Percentiles rank a stretch among this genome's conserved stretches.
phyloP scores from a whole-genome alignment of 2,797 vertebrate species.

The Coregonus ussuriensis region DNA sequence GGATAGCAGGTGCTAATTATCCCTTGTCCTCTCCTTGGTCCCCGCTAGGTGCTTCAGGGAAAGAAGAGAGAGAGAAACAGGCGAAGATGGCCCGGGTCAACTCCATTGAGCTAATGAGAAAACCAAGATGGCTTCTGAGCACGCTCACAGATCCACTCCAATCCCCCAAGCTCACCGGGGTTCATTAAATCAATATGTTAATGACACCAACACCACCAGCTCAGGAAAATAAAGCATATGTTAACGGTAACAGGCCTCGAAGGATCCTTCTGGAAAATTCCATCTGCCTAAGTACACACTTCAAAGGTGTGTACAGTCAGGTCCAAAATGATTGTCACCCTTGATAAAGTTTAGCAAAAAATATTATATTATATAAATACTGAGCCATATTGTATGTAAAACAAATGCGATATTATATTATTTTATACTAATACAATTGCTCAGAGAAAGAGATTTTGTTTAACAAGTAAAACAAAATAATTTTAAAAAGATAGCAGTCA shows the following conservation, averaged over 20 bases:
- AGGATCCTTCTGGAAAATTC: conserved; percentile 3
- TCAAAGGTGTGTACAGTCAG: background rate
- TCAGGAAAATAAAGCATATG: background rate
- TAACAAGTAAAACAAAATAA: no score
- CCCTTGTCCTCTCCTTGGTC: background rate
- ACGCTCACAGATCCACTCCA: background rate
- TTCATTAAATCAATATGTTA: conserved; percentile 14
- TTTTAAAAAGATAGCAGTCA: no score
- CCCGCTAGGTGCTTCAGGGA: background rate
- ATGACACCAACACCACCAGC: conserved; percentile 7
- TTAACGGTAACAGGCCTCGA: conserved; percentile 2
- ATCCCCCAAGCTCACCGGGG: conserved; percentile 7
- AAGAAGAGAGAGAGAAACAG: background rate
- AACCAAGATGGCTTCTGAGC: conserved; percentile 4
- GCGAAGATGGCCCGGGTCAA: background rate
- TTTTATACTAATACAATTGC: no score
- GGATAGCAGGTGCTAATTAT: conserved; percentile 9
- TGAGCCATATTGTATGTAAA: no score
- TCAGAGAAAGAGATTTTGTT: no score
- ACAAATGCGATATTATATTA: no score
- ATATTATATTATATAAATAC: no score
- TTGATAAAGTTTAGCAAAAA: no score
- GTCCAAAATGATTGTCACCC: background rate
- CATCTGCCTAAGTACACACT: background rate
- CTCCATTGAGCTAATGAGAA: conserved; percentile 9